phyloP scores from a whole-genome alignment of 2,113 vertebrate species.

The Laterallus jamaicensis region DNA sequence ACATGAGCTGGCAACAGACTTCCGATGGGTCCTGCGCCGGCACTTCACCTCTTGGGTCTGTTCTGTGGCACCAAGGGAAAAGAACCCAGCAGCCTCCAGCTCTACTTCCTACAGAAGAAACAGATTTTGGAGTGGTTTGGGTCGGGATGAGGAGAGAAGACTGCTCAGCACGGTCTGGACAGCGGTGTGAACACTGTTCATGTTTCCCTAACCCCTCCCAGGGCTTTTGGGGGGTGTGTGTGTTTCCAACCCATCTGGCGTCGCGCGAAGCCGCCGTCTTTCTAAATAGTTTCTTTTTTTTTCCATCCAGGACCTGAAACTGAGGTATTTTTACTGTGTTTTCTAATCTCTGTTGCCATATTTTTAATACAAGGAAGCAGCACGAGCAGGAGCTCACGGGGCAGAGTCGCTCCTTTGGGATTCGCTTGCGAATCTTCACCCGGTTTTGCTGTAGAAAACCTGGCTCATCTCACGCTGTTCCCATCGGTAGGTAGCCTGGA shows the following conservation, averaged over 20 bases:
- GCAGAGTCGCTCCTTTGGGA: background rate
- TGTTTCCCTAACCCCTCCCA: background rate
- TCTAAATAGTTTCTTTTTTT: background rate
- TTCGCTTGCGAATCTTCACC: background rate
- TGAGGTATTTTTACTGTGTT: constrained; percentile 49
- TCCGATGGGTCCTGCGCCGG: background rate
- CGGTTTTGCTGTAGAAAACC: background rate
- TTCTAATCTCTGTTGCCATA: constrained; percentile 66
- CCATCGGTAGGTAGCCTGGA: background rate
- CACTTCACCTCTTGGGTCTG: background rate
- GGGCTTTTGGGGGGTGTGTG: background rate
- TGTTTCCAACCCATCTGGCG: constrained; percentile 17
- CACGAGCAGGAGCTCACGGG: constrained; percentile 3
- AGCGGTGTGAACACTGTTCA: background rate
- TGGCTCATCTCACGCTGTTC: constrained; percentile 6
- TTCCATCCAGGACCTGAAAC: constrained; percentile 37
- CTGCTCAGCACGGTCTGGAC: background rate
- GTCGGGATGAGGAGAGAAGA: background rate
- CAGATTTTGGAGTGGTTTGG: background rate
- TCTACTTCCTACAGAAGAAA: background rate
- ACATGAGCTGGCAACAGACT: background rate
- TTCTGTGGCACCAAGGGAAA: background rate
- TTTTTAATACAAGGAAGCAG: constrained; percentile 59
- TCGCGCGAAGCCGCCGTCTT: constrained; percentile 13
- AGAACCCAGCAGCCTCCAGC: background rate